phyloP scores from a whole-genome alignment of 1,140 invertebrate genomes.

The Trichomalopsis sarcophagae region DNA sequence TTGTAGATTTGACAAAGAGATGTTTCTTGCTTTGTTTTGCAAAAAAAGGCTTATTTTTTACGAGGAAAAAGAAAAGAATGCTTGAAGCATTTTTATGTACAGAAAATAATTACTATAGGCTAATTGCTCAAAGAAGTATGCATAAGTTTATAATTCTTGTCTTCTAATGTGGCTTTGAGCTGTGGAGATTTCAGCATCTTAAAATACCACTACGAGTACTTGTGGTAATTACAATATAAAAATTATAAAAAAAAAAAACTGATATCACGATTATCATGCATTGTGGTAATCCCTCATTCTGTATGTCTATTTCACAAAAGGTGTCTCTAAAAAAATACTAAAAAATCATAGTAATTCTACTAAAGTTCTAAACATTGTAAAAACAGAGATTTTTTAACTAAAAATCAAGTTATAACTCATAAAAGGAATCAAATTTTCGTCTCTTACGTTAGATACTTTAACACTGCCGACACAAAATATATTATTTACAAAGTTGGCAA shows the following conservation, averaged over 20 bases:
- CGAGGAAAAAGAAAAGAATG: slow-evolving; percentile 39
- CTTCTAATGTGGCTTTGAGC: background rate
- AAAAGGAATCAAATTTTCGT: background rate
- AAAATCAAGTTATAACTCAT: background rate
- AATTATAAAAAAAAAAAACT: slow-evolving; percentile 1
- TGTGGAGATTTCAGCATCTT: background rate
- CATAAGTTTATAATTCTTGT: background rate
- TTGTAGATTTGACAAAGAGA: slow-evolving; percentile 16
- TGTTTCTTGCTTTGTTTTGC: slow-evolving; percentile 18
- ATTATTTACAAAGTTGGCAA: slow-evolving; percentile 50
- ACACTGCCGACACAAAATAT: background rate
- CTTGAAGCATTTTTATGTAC: slow-evolving; percentile 44
- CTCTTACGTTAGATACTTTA: background rate
- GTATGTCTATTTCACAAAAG: background rate
- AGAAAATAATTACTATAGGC: slow-evolving; percentile 21
- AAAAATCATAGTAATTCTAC: background rate
- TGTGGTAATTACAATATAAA: background rate
- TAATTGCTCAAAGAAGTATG: slow-evolving; percentile 39
- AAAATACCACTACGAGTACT: background rate
- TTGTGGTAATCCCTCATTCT: background rate
- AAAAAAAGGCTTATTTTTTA: slow-evolving; percentile 18
- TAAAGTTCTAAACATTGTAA: background rate
- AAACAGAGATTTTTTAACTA: background rate
- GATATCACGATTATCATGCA: background rate
- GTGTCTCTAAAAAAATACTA: background rate